Evolutionary conservation across 2,888 invertebrate species (phyloP), one percentile per base, ranked within the genome.

Genomic region (Drosophila demipolita): DNA sequence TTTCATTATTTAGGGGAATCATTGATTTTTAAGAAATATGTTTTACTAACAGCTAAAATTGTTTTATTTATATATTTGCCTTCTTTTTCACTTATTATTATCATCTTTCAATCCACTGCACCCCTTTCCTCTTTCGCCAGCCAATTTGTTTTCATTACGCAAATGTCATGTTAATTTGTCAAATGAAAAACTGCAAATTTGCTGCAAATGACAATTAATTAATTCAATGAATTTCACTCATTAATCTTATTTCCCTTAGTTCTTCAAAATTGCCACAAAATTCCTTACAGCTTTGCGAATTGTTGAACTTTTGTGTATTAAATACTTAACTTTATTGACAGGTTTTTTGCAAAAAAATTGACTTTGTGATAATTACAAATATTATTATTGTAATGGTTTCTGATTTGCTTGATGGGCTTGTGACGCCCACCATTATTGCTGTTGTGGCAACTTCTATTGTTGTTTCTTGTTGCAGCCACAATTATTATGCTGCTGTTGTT

Each of bases 141-240:
- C 36, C 58, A 75, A 75, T 75, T 75, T 53, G 60, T 71, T 60
- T 75, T 66, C 76, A 71, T 66, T 75, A 60, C 23, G 55, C 72
- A 63, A 35, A 59, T 66, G 66, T 71, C 72, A 65, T 57, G 60
- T 63, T 63, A 58, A 49, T 72, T 73, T 63, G 65, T 59, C 33
- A 61, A 66, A 64, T 72, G 69, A 66, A 78, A 75, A 72, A 69
- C 68, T 71, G 66, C n/a, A 66, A 78, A 63, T 74, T 77, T 63
- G 50, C 68, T 53, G 63, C 54, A 75, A 75, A 75, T 75, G 66
- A 33, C 54, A 62, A 72, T 75, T 79, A 79, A 78, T 78, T 78
- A 78, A 66, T 68, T 63, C 62, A 71, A 62, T 36, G 49, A 71
- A 75, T 69, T 65, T 69, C 60, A 35, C 49, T 62, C 45, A 53